Evolutionary conservation across 92 coral and sea anemone genomes (phyloP).

Genomic region (Ricordea florida): DNA sequence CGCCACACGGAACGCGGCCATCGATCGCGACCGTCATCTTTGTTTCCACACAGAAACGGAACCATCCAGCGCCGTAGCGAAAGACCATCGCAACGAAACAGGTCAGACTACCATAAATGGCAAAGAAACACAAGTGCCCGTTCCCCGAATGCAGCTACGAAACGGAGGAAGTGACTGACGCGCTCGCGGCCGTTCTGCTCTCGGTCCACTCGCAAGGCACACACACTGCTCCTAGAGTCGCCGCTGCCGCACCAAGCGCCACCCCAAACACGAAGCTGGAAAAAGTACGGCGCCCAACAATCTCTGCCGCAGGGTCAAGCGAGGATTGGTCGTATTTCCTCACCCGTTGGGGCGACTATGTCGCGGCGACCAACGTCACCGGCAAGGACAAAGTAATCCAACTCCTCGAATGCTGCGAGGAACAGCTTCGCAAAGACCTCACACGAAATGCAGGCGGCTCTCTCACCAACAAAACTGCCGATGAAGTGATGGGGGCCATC

Average conservation of each 20-base stretch:
- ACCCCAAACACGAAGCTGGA: slow-evolving; percentile 13
- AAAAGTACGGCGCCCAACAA: slow-evolving; percentile 37
- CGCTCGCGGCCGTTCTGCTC: slow-evolving; percentile 54
- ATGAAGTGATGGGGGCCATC: slow-evolving; percentile 42
- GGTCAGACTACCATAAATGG: too few species aligned
- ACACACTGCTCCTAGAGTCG: slow-evolving; percentile 3
- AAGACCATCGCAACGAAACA: too few species aligned
- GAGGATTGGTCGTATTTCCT: slow-evolving; percentile 65
- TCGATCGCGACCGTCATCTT: too few species aligned
- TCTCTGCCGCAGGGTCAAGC: slow-evolving; percentile 51
- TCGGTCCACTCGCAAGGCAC: slow-evolving; percentile 51
- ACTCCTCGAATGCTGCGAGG: slow-evolving; percentile 67
- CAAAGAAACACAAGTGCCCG: slow-evolving; percentile 43
- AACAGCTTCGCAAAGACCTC: slow-evolving; percentile 66
- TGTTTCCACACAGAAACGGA: too few species aligned
- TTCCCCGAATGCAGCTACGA: slow-evolving; percentile 41
- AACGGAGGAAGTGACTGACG: slow-evolving; percentile 32
- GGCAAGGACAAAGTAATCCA: slow-evolving; percentile 61
- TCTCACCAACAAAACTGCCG: slow-evolving; percentile 45
- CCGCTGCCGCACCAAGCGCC: neutral
- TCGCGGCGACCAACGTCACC: slow-evolving; percentile 44
- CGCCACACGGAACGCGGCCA: too few species aligned
- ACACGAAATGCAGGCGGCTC: slow-evolving; percentile 63
- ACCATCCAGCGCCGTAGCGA: slow-evolving; percentile 6
- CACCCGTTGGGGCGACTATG: slow-evolving; percentile 60